phyloP scores from a whole-genome alignment of 64 coral and sea anemone genomes.

The Montipora sp. region DNA sequence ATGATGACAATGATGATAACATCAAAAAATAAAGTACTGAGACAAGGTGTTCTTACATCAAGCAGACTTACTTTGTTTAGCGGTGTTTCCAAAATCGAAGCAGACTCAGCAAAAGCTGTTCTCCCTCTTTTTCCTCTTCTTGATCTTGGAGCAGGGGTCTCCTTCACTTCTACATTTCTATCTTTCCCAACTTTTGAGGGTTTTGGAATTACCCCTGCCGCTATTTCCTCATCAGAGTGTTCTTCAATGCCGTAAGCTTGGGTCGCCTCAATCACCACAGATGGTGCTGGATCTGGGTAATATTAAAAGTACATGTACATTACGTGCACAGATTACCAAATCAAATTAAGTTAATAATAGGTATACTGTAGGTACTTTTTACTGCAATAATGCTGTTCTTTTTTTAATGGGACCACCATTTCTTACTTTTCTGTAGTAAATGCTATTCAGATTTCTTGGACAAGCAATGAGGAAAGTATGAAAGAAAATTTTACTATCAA shows the following conservation, averaged over 20 bases:
- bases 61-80: not conserved
- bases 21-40: no score
- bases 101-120: not conserved
- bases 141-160: not conserved
- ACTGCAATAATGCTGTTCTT: no score
- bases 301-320: not conserved
- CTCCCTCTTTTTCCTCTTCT: constrained; percentile 21
- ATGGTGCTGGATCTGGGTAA: not conserved
- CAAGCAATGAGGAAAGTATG: no score
- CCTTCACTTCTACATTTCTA: not conserved
- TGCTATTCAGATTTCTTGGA: no score
- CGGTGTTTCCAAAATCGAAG: not conserved
- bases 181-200: not conserved
- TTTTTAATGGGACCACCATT: no score
- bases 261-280: constrained; percentile 5
- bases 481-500: no score
- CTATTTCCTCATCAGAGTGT: not conserved
- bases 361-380: not conserved
- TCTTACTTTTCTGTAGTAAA: no score
- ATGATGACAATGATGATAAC: no score
- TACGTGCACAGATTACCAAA: not conserved
- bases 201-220: not conserved
- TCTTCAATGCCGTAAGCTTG: constrained; percentile 59
- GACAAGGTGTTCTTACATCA: no score
- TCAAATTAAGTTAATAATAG: not conserved